Base-by-base conservation (phyloP, 1,140 invertebrate genomes). In the Rhizoglyphus robini region DNA sequence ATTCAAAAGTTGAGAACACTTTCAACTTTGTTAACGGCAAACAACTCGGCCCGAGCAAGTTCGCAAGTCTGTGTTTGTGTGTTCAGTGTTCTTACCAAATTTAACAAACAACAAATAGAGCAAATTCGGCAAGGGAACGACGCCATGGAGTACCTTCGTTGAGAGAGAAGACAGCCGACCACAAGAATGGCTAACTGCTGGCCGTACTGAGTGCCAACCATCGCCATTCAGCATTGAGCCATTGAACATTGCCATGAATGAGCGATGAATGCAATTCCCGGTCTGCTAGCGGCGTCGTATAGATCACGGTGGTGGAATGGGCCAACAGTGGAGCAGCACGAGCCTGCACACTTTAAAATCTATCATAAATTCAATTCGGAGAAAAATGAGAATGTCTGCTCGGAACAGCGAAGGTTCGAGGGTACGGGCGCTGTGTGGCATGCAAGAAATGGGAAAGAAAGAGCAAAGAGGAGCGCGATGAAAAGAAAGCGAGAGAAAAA, bases 331-430 rank as follows among this genome's bases (percentile, higher is more conserved):
- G n/a, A n/a, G n/a, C n/a, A n/a, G n/a, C n/a, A n/a, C n/a, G 13
- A 20, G 29, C 48, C 13, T 27, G 29, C 15, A 32, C 58, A 60
- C 3, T 60, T 60, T 60, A 60, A 60, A 60, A 60, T 60, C 58
- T 60, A 60, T 60, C 58, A 60, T 60, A 60, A 60, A 60, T 60
- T 60, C 15, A 60, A 60, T 60, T 60, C 30, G 58, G 36, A 46
- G 2, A 60, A 29, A 60, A 29, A 60, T 2, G 3, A 15, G 3
- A 60, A 34, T 34, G 29, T n/a, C n/a, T n/a, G n/a, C n/a, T n/a
- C n/a, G 38, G 2, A 34, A 2, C 13, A 30, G 30, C 2, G 29
- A 11, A 23, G 15, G 15, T 29, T 29, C 13, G 29, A 60, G 27
- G 15, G 58, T 29, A 60, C 30, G 38, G 31, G 31, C 8, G 20